These are phyloP conservation scores for Frankliniella intonsa DNA, from an alignment of 2,888 invertebrate species.

Conservation along the genomic window DNA sequence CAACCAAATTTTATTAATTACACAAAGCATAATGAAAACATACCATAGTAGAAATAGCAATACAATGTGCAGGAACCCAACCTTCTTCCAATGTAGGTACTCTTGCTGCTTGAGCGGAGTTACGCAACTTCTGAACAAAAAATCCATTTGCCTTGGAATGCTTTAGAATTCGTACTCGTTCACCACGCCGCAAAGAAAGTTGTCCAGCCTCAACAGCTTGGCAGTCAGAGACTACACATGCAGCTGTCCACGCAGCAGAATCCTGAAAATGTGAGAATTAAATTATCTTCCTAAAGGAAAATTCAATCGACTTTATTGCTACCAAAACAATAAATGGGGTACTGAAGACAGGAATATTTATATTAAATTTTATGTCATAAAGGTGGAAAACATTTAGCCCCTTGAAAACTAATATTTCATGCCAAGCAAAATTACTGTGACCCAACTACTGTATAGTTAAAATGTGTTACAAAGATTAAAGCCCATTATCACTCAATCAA, in stretches of 20 bases:
- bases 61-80: slow-evolving; percentile 28
- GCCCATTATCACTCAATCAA: too few relatives aligned
- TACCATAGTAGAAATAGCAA: background rate
- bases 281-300: too few relatives aligned
- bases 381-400: too few relatives aligned
- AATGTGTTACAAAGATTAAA: too few relatives aligned
- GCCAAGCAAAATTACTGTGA: too few relatives aligned
- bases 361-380: too few relatives aligned
- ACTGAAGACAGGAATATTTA: too few relatives aligned
- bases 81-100: slow-evolving; percentile 27
- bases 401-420: too few relatives aligned
- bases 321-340: too few relatives aligned
- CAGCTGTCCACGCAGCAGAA: background rate
- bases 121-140: slow-evolving; percentile 3
- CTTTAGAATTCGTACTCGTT: background rate
- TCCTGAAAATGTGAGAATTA: background rate
- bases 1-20: background rate
- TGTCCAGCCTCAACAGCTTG: background rate
- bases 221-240: slow-evolving; percentile 3
- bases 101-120: background rate
- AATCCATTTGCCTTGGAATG: background rate
- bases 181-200: background rate
- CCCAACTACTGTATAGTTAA: too few relatives aligned
- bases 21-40: background rate
- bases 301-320: too few relatives aligned